Base-by-base conservation (phyloP, 1,140 invertebrate genomes). In the Oncopodura yosiiana region DNA sequence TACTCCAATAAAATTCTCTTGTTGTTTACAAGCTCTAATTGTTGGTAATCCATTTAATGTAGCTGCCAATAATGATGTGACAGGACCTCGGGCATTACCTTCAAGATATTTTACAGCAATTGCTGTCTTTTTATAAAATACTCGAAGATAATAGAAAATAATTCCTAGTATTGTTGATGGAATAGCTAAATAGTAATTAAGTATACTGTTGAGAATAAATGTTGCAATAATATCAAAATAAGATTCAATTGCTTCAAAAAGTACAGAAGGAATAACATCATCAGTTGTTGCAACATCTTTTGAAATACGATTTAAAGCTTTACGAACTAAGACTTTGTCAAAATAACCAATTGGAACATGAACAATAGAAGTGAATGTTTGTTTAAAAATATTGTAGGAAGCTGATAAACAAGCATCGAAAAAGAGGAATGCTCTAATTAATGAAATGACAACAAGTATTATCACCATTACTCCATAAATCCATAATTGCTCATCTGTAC, bases 251-350 rank as follows among this genome's bases (percentile, higher is more conserved):
- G 34, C 9, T 21, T 41, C 24, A 5, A 44, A 21, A 18, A 44
- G 8, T 39, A 42, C 42, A 11, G 32, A 18, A 3, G 54, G 48
- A 26, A 56, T n/a, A 4, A 41, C 19, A 6, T 44, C 36, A 21
- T 56, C 54, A 23, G 27, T 42, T 5, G 30, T 32, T 2, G 26
- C 36, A 14, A 48, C 37, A 29, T 56, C 54, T 27, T 56, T 56
- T 21, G 36, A 32, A 9, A 56, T 29, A 5, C 54, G 19, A 36
- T 56, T 56, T 11, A 56, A 21, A 14, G 34, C 38, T 24, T 45
- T 45, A 2, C 54, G 45, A 21, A 27, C 36, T 16, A 18, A 34
- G 1, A 37, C 42, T 14, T 4, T 49, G 12, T 56, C 54, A 39
- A 49, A 56, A 37, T 42, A 56, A 3, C 18, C 12, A 14, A 44